These are phyloP conservation scores for Periplaneta americana DNA, from an alignment of 1,140 invertebrate species.

Conservation along the genomic window DNA sequence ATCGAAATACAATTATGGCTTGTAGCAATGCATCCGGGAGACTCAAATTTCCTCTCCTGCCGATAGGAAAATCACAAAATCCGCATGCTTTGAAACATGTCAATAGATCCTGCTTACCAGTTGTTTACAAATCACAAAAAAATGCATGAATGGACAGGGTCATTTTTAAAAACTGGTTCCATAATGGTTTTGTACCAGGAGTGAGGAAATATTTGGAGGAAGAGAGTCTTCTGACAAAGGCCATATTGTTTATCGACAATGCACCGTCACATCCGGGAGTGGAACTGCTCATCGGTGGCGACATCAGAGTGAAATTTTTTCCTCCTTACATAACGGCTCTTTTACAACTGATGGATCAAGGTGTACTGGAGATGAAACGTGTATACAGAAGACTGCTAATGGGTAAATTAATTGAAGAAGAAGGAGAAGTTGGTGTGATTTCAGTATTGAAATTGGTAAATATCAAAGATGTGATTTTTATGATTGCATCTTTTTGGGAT, in stretches of 20 bases:
- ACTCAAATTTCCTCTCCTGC: constrained; percentile 30
- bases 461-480: neutral
- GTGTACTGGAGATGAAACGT: neutral
- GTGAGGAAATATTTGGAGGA: constrained; percentile 26
- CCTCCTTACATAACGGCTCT: constrained; percentile 39
- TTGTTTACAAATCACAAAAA: constrained; percentile 26
- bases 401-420: neutral
- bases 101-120: constrained; percentile 20
- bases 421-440: constrained; percentile 18
- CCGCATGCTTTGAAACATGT: constrained; percentile 30
- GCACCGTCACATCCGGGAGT: constrained; percentile 26
- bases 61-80: constrained; percentile 33
- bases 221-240: constrained; percentile 23
- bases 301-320: constrained; percentile 34
- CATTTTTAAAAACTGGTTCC: constrained; percentile 30
- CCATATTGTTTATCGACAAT: constrained; percentile 31
- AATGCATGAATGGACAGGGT: constrained; percentile 27
- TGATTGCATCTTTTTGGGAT: neutral
- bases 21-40: constrained; percentile 34
- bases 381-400: neutral
- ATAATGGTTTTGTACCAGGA: constrained; percentile 27
- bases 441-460: neutral
- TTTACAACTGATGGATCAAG: constrained; percentile 39
- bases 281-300: constrained; percentile 14
- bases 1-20: constrained; percentile 33